A percentile compares a stretch with the other conserved stretches of the same genome.
phyloP scores from a whole-genome alignment of 2,113 vertebrate genomes.

The Dipodomys merriami region DNA sequence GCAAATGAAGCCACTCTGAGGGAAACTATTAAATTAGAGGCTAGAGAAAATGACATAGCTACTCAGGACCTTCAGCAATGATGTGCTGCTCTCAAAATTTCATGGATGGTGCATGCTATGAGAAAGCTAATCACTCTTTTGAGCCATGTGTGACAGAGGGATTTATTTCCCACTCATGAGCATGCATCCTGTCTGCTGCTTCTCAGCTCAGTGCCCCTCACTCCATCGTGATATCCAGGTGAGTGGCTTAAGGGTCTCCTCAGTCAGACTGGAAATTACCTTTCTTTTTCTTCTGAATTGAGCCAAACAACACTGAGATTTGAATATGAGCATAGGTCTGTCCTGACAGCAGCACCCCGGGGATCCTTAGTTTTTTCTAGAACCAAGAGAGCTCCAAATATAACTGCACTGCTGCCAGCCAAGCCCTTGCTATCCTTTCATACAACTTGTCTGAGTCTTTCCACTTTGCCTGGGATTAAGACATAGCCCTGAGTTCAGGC shows the following conservation, averaged over 20 bases:
- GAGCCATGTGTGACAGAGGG: neutral
- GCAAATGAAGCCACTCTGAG: neutral
- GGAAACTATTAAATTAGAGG: neutral
- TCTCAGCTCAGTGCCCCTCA: neutral
- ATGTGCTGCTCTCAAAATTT: neutral
- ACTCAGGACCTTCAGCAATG: neutral
- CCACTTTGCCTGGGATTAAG: neutral
- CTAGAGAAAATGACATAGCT: neutral
- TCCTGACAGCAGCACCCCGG: neutral
- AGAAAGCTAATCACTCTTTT: neutral
- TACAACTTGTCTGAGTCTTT: neutral
- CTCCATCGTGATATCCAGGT: neutral
- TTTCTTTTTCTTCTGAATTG: neutral
- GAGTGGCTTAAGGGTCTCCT: neutral
- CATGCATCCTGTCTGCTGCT: neutral
- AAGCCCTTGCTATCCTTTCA: neutral
- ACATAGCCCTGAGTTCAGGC: constrained; percentile 20
- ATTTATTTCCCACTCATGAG: neutral
- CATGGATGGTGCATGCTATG: neutral
- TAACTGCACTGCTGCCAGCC: neutral
- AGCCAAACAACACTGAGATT: neutral
- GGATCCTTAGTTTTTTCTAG: constrained; percentile 1
- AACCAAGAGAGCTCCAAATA: constrained; percentile 7
- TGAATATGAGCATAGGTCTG: neutral
- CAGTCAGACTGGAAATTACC: neutral